A percentile compares a stretch with the other conserved stretches of the same genome.
phyloP scores from a whole-genome alignment of 1,140 invertebrate species.

The Philaenus spumarius region DNA sequence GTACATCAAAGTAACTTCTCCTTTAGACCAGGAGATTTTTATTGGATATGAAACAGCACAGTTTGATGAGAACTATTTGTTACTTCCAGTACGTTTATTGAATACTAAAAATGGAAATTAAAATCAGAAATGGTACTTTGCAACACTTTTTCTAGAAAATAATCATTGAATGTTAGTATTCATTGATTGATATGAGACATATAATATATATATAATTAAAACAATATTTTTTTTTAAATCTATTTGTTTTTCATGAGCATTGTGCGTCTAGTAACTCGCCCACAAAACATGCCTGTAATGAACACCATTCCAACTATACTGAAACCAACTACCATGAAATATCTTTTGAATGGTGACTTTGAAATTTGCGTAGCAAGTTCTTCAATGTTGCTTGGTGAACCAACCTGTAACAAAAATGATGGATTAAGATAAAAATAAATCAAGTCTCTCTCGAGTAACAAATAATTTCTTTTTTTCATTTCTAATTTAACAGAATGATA shows the following conservation, averaged over 20 bases:
- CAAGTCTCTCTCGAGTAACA: too few relatives aligned
- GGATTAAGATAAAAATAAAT: too few relatives aligned
- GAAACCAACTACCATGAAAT: conserved; percentile 64
- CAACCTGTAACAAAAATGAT: conserved; percentile 13
- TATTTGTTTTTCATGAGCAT: conserved; percentile 20
- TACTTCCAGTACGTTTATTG: too few relatives aligned
- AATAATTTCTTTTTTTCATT: too few relatives aligned
- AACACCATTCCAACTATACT: conserved; percentile 70
- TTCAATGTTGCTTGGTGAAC: conserved; percentile 49
- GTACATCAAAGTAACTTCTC: too few relatives aligned
- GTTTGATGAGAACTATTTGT: too few relatives aligned
- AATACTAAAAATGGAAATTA: too few relatives aligned
- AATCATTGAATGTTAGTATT: conserved; percentile 55
- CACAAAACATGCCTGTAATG: conserved; percentile 73
- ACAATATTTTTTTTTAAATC: background rate
- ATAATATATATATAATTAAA: too few relatives aligned
- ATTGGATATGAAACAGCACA: too few relatives aligned
- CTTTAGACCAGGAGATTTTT: too few relatives aligned
- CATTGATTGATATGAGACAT: too few relatives aligned
- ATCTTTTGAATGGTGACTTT: conserved; percentile 66
- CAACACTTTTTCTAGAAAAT: conserved; percentile 68
- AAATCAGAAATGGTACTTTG: conserved; percentile 65
- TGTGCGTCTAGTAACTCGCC: conserved; percentile 59
- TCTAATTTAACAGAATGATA: background rate
- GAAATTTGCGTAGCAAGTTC: conserved; percentile 62